Evolutionary conservation across 2,888 invertebrate genomes (phyloP).

Genomic region (Erynnis tages): DNA sequence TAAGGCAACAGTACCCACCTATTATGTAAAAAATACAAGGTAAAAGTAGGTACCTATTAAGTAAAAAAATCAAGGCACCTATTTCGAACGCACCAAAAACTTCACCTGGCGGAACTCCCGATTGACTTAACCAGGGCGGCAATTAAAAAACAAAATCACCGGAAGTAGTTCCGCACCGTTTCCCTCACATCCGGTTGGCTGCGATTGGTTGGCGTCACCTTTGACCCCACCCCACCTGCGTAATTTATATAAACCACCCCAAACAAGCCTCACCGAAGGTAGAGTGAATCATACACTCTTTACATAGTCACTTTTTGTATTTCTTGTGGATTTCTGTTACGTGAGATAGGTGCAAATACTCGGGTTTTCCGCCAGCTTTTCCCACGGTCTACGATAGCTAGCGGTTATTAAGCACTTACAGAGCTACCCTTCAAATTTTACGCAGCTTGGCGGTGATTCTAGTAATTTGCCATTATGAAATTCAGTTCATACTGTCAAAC

Average conservation of each 20-base stretch:
- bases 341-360: no score
- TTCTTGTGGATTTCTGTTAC: no score
- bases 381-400: no score
- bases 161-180: slow-evolving; percentile 63
- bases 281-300: slow-evolving; percentile 18
- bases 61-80: neutral
- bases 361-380: no score
- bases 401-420: no score
- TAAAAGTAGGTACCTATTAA: no score
- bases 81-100: neutral
- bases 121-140: slow-evolving; percentile 42
- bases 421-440: no score
- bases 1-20: neutral
- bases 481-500: no score
- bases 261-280: slow-evolving; percentile 15
- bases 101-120: slow-evolving; percentile 60
- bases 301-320: no score
- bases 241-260: slow-evolving; percentile 29
- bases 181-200: slow-evolving; percentile 55
- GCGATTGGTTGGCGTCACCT: slow-evolving; percentile 70
- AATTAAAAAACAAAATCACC: slow-evolving; percentile 61
- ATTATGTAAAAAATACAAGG: no score
- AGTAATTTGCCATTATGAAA: no score
- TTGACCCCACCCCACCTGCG: slow-evolving; percentile 70
- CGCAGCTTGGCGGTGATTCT: no score